phyloP scores from a whole-genome alignment of 1,140 invertebrate species.

The Drosophila ficusphila region DNA sequence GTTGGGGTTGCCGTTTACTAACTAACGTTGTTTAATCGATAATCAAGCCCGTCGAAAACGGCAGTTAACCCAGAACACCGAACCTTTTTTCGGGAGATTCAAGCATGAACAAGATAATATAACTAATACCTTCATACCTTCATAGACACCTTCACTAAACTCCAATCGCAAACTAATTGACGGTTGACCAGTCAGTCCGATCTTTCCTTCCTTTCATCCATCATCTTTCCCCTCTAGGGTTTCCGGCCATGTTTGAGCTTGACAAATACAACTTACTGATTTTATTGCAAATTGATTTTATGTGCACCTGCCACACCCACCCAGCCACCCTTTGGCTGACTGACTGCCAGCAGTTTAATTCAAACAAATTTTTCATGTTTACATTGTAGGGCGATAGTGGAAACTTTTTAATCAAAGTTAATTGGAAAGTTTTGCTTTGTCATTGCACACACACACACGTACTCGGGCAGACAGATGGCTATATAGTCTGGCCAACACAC shows the following conservation, averaged over 20 bases:
- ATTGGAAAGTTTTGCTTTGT: constrained; percentile 82
- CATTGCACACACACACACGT: constrained; percentile 64
- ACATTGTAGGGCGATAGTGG: constrained; percentile 80
- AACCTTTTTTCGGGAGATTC: not conserved
- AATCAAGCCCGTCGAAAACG: constrained; percentile 10
- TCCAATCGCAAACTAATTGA: constrained; percentile 15
- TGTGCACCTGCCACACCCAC: constrained; percentile 58
- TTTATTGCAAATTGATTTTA: constrained; percentile 83
- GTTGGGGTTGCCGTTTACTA: constrained; percentile 54
- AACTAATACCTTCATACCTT: too few species aligned
- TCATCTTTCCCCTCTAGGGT: too few species aligned
- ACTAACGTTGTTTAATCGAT: constrained; percentile 26
- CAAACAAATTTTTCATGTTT: constrained; percentile 83
- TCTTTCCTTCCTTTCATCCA: not conserved
- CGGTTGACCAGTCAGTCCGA: not conserved
- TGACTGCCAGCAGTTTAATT: constrained; percentile 60
- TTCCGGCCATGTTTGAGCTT: constrained; percentile 49
- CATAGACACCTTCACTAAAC: too few species aligned
- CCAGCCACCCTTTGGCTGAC: constrained; percentile 13
- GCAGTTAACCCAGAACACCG: not conserved
- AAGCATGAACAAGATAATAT: too few species aligned
- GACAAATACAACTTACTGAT: constrained; percentile 79
- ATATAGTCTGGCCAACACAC: constrained; percentile 39
- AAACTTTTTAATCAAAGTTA: constrained; percentile 83
- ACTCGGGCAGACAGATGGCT: constrained; percentile 36